Evolutionary conservation across 2,888 invertebrate genomes (phyloP), one percentile per base, ranked within the genome.

Genomic region (Drosophila glabriapex): DNA sequence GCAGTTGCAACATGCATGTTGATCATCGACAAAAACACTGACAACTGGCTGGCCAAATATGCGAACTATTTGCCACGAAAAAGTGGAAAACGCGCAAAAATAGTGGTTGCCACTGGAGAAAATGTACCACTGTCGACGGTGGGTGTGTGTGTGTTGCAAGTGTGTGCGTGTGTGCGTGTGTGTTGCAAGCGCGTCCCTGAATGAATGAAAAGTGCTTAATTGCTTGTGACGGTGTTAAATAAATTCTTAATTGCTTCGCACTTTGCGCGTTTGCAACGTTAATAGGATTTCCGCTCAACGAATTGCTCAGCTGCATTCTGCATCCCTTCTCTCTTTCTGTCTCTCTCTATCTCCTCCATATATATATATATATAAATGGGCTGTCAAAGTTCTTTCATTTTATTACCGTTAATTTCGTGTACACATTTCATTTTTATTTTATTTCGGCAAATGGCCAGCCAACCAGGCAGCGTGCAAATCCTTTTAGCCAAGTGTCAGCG

Each of bases 231-330:
- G 91, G 92, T 91, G 92, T 93, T 92, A 92, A 93, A 93, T 93
- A 92, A 92, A 93, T 93, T 93, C 92, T 93, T 93, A 93, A 93
- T 92, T 92, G 92, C 91, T 92, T 93, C 91, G 92, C 92, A 92
- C 92, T 93, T 92, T 92, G 90, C 92, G 91, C 91, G 91, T 89
- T 91, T 91, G 90, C 92, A 89, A 82, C 85, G 85, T 88, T 92
- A 92, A 92, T 92, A 92, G 92, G 91, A 92, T 92, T 92, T 92
- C 80, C 83, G 78, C 63, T 54, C 63, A 56, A 64, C 28, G 22
- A 55, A 65, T 65, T 28, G 54, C 67, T 28, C 37, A 22, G 19
- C 46, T 54, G 67, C 72, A 55, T 29, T 41, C 46, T 49, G 61
- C 78, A 72, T 67, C 61, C 25, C 28, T 19, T 12, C 12, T 14